These are phyloP conservation scores for Muscicapa adusta DNA, from an alignment of 2,113 vertebrate species.

Conservation along the genomic window DNA sequence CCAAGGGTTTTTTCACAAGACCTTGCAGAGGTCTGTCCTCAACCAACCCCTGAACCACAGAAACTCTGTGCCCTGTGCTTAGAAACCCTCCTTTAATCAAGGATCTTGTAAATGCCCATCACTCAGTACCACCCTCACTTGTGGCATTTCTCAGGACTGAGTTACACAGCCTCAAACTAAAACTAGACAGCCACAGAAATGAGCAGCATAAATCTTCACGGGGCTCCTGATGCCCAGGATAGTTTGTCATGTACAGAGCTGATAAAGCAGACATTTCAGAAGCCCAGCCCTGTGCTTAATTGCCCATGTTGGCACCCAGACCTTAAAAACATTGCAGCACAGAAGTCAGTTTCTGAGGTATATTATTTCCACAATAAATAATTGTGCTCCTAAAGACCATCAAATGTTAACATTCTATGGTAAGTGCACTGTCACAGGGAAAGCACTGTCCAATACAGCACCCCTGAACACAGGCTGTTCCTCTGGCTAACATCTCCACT, in stretches of 20 bases:
- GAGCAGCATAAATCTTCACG: rapidly evolving
- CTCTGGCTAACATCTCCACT: not conserved
- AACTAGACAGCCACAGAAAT: not conserved
- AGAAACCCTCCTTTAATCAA: not conserved
- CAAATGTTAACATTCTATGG: not conserved
- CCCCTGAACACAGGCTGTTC: not conserved
- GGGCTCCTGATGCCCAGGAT: not conserved
- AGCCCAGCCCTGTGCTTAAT: not conserved
- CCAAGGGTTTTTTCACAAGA: not conserved
- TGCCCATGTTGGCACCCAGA: not conserved
- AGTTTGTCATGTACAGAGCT: not conserved
- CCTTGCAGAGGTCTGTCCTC: not conserved
- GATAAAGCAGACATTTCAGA: not conserved
- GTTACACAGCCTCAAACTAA: not conserved
- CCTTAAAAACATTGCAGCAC: not conserved
- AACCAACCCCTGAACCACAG: not conserved
- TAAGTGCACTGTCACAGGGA: not conserved
- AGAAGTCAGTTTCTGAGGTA: not conserved
- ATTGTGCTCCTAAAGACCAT: not conserved
- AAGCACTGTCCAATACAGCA: not conserved
- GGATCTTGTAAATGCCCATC: not conserved
- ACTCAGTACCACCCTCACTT: not conserved
- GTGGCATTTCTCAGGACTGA: not conserved
- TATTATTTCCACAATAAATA: not conserved
- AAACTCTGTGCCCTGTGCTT: not conserved